Base-by-base conservation (phyloP, 2,888 invertebrate species). In the Colletes collaris region DNA sequence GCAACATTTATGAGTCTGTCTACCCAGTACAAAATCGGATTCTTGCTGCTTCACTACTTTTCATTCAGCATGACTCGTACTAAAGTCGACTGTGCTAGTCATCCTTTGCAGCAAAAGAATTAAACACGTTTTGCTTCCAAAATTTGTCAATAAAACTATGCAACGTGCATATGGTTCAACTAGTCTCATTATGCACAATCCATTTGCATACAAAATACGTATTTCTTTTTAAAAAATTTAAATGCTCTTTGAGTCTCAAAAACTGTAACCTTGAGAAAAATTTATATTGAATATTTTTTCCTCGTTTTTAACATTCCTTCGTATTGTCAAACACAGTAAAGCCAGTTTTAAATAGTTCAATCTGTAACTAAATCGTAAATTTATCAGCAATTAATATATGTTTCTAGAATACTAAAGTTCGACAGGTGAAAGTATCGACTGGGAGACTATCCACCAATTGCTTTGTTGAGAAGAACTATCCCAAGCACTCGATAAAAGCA, bases 71-170 rank as follows among this genome's bases (percentile, higher is more conserved):
- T 27, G 27, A 27, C 27, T 27, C 27, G 27, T 27, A 27, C 27
- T 27, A 27, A 27, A 27, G 27, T 27, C 27, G 6, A 40, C 40
- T 40, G 6, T 27, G 27, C 27, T 40, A 40, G 6, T 40, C 40
- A 6, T 40, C 40, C 40, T 40, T 40, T 40, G 4, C 4, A 27
- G 53, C 4, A 8, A 13, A 55, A 19, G 16, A 55, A 8, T 55
- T 27, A 10, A 11, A 27, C 19, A 4, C 19, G 40, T 40, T 40
- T 40, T 40, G 6, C 16, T 59, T 40, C 40, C 16, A 7, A 59
- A 59, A 40, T 59, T 44, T 44, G 3, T 16, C 16, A 44, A 46
- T 60, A 19, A 46, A 60, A 60, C 44, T 46, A 44, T 46, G 60
- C 19, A 46, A 44, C 19, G 44, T 55, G 16, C 8, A 10, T 19